Evolutionary conservation across 2,113 vertebrate genomes (phyloP), one percentile per base, ranked within the genome.

Genomic region (Archocentrus centrarchus): DNA sequence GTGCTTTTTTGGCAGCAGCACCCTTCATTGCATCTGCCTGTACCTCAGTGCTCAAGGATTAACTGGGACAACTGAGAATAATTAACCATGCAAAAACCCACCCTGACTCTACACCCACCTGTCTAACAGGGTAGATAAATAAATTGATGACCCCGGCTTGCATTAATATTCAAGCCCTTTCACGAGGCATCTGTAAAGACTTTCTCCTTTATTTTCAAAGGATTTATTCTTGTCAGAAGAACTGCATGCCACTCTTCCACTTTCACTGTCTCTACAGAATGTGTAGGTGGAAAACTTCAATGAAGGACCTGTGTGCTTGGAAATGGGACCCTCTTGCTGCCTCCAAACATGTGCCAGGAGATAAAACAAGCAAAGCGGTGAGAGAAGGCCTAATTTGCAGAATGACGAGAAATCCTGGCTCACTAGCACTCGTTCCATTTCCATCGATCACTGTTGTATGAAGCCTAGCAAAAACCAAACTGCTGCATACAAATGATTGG

Each of bases 11-110:
- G 93, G 92, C 93, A 93, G 87, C 75, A 3, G 84, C 73, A 70
- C 61, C 83, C 79, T 44, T 85, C 80, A n/a, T 64, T 83, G 80
- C 93, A 94, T 93, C 92, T 94, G 91, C 89, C 91, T 88, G 88
- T 80, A 92, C 91, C 86, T 90, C 91, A 37, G 79, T 87, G 86
- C 87, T 86, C 84, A 84, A 89, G 81, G 89, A 94, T 94, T 93
- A 93, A 94, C 88, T 87, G 80, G 90, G 91, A 92, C 93, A 93
- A 93, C 90, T 88, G 92, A 93, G 88, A 88, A 92, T 93, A 94
- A 94, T 93, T 94, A 93, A 88, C 90, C 85, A 85, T 88, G 90
- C 90, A 87, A 82, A 90, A 94, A 89, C 75, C 75, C 84, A 84
- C 82, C 79, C 87, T 64, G 88, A 87, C 90, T 94, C 84, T 76